Percentiles rank a stretch among this genome's conserved stretches.
phyloP scores from a whole-genome alignment of 2,113 vertebrate species.

The Thymallus thymallus region DNA sequence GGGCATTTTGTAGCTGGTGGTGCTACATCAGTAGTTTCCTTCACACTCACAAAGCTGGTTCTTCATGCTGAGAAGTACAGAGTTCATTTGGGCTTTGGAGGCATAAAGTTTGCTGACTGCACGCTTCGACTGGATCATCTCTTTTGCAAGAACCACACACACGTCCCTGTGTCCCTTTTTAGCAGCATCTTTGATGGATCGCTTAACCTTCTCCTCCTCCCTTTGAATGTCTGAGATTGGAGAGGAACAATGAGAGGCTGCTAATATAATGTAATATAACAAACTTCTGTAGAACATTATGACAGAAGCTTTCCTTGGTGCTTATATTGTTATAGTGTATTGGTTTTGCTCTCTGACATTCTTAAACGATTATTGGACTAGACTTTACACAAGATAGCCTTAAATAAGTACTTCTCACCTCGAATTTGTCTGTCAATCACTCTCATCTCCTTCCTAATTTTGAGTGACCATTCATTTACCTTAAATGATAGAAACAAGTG shows the following conservation, averaged over 20 bases:
- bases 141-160: slow-evolving; percentile 90
- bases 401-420: slow-evolving; percentile 74
- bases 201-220: slow-evolving; percentile 95
- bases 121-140: slow-evolving; percentile 88
- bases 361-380: too few relatives aligned
- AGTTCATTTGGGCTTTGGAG: slow-evolving; percentile 98
- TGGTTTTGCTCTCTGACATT: too few relatives aligned
- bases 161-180: slow-evolving; percentile 94
- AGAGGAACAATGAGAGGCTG: neutral
- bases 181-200: slow-evolving; percentile 94
- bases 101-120: slow-evolving; percentile 90
- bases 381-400: too few relatives aligned
- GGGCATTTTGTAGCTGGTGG: neutral
- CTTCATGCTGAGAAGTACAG: slow-evolving; percentile 94
- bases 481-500: slow-evolving; percentile 54
- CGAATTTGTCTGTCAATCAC: slow-evolving; percentile 95
- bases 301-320: too few relatives aligned
- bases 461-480: slow-evolving; percentile 94
- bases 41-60: slow-evolving; percentile 90
- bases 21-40: neutral
- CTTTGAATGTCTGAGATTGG: slow-evolving; percentile 88
- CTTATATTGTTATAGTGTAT: neutral
- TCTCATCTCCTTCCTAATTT: slow-evolving; percentile 96
- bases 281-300: neutral
- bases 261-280: neutral